A percentile compares a stretch with the other conserved stretches of the same genome.
Evolutionary conservation across 2,113 vertebrate genomes (phyloP).

Genomic region (Hepsetus odoe): DNA sequence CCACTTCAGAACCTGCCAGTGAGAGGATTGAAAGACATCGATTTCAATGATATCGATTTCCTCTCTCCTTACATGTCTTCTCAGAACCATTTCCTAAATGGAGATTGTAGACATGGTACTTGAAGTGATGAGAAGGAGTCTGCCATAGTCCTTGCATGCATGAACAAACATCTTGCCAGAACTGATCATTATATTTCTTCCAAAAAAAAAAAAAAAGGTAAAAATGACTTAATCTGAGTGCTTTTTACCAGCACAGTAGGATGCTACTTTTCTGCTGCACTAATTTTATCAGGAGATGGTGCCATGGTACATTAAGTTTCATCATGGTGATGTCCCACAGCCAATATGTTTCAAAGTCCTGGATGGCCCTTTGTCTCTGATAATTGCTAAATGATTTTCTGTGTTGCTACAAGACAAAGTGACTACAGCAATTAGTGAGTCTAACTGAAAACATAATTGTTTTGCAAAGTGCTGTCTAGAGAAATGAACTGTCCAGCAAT

Average conservation of each 20-base stretch:
- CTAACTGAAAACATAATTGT: constrained; percentile 26
- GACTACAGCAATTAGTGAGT: constrained; percentile 33
- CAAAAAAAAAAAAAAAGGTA: neutral
- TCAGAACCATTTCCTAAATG: constrained; percentile 53
- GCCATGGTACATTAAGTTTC: constrained; percentile 29
- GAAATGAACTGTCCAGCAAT: constrained; percentile 1
- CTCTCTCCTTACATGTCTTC: constrained; percentile 43
- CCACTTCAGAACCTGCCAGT: constrained; percentile 37
- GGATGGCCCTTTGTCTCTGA: constrained; percentile 23
- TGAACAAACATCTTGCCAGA: constrained; percentile 17
- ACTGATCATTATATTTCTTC: neutral
- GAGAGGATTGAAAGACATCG: constrained; percentile 28
- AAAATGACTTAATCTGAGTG: neutral
- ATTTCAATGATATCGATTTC: constrained; percentile 55
- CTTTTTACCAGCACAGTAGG: neutral
- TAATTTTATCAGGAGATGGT: constrained; percentile 31
- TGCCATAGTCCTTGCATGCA: constrained; percentile 15
- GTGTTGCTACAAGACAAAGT: constrained; percentile 30
- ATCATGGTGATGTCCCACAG: neutral
- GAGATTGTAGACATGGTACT: constrained; percentile 44
- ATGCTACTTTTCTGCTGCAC: neutral
- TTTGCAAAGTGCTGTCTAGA: constrained; percentile 20
- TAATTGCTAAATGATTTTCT: constrained; percentile 48
- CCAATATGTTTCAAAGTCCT: neutral
- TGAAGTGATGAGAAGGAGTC: constrained; percentile 27